Conservation (phyloP, 2,888 invertebrate genomes). For the Sinotaia quadrata region DNA sequence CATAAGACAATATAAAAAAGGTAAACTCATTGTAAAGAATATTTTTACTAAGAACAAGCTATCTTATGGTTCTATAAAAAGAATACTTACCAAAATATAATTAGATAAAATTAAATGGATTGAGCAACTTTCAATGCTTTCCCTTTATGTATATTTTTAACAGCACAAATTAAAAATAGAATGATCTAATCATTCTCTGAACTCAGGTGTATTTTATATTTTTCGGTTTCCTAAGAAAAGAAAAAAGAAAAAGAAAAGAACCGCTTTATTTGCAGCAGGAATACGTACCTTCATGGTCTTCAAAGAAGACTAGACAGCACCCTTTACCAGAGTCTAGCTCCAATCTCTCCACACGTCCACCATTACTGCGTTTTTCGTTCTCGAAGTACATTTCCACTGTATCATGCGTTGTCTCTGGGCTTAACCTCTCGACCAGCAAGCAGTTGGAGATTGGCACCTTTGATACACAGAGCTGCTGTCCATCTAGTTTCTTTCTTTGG, state of each 20-base stretch:
- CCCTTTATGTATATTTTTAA: no score
- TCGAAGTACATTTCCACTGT: background rate
- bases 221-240: no score
- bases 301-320: background rate
- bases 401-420: background rate
- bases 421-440: slow-evolving; percentile 6
- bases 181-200: no score
- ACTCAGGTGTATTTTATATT: no score
- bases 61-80: no score
- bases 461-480: background rate
- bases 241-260: no score
- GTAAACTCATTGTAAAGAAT: background rate
- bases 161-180: no score
- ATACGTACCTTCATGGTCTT: background rate
- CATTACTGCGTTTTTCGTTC: background rate
- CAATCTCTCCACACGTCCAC: background rate
- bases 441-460: slow-evolving; percentile 11
- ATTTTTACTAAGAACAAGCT: background rate
- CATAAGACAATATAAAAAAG: background rate
- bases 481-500: background rate
- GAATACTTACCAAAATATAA: no score
- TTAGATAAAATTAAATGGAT: no score
- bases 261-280: no score
- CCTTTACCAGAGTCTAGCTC: background rate
- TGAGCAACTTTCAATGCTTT: no score